Evolutionary conservation across 2,888 invertebrate species (phyloP), one percentile per base, ranked within the genome.

Genomic region (Troilus luridus): DNA sequence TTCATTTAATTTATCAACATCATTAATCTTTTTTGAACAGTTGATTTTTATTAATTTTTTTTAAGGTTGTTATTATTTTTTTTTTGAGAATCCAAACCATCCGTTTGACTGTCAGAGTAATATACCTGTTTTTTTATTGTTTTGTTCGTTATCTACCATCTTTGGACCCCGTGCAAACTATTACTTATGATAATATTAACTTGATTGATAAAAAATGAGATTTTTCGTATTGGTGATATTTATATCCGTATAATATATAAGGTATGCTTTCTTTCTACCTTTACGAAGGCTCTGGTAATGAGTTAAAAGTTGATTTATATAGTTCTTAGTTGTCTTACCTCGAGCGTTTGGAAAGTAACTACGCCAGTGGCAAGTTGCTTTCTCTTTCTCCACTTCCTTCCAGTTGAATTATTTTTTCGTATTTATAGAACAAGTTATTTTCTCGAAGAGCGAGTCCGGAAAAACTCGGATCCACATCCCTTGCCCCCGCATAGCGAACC

Each of bases 371-470:
- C 27, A 77, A 77, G 17, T 27, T 41, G 72, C 72, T 77, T 77
- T 77, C 72, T 77, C 72, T 77, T 77, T 77, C 27, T 41, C 41
- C 21, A 77, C 21, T 77, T 77, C 72, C 72, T 41, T 41, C 7
- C 7, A 77, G 17, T 41, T 77, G 72, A 77, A 77, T 77, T 77
- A 17, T 77, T 77, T 77, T 77, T 59, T 59, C n/a, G n/a, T 77
- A 77, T 77, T 77, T 77, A 77, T 77, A 77, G 72, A 41, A 41
- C 12, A 77, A 77, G 72, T 77, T 77, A 9, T 77, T 77, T 77
- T 41, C 17, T 9, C 0, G 12, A 0, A 0, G 27, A 17, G 2
- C 27, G 14, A 67, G 12, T 67, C 10, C 12, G 72, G 72, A 77
- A 24, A 5, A 77, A 77, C 72, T 41, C 72, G 21, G 17, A 77